A percentile compares a stretch with the other conserved stretches of the same genome.
Conservation (phyloP, 2,888 invertebrate species). For the Cosmia pyralina region DNA sequence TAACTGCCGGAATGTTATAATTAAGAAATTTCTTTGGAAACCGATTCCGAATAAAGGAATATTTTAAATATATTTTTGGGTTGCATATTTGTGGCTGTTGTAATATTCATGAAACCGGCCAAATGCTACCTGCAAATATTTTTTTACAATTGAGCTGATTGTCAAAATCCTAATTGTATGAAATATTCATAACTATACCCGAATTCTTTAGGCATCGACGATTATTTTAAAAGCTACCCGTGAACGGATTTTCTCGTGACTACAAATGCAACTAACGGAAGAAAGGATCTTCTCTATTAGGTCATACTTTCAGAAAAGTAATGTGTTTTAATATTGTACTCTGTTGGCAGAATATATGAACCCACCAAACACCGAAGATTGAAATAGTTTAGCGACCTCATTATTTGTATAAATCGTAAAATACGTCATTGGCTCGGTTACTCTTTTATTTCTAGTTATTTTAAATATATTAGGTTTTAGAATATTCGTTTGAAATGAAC, state of each 20-base stretch:
- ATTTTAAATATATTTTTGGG: neutral
- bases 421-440: conserved; percentile 36
- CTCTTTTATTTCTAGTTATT: neutral
- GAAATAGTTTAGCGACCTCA: conserved; percentile 53
- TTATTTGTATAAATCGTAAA: conserved; percentile 55
- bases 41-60: neutral
- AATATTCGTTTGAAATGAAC: neutral
- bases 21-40: neutral
- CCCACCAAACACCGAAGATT: conserved; percentile 16
- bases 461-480: neutral
- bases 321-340: neutral
- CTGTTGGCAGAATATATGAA: conserved; percentile 1
- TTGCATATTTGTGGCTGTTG: neutral
- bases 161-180: neutral
- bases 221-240: neutral
- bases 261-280: neutral
- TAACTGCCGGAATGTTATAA: neutral
- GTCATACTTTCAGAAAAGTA: neutral
- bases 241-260: neutral
- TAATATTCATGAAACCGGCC: neutral
- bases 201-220: neutral
- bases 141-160: conserved; percentile 2
- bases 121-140: neutral
- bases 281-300: neutral
- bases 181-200: conserved; percentile 4